Percentiles rank a stretch among this genome's conserved stretches.
phyloP scores from a whole-genome alignment of 23 tunicate species.

The Styela clava region DNA sequence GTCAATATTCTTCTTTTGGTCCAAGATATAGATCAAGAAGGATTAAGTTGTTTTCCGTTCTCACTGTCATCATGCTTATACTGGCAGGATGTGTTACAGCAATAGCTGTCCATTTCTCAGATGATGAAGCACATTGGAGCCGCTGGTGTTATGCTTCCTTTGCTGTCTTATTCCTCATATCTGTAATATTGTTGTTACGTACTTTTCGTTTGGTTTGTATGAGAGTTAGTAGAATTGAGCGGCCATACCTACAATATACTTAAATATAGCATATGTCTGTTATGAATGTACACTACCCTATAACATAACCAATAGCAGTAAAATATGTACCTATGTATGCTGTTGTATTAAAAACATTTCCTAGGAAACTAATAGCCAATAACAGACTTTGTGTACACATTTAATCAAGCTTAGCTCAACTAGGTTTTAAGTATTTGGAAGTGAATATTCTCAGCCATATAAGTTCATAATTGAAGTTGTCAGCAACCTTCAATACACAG shows the following conservation, averaged over 20 bases:
- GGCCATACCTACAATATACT: slow-evolving; percentile 26
- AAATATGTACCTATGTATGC: too few species aligned
- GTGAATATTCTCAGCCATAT: too few species aligned
- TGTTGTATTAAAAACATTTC: too few species aligned
- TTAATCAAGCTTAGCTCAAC: too few species aligned
- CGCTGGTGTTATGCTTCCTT: slow-evolving; percentile 25
- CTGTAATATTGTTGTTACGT: neutral
- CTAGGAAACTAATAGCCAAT: too few species aligned
- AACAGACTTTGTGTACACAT: too few species aligned
- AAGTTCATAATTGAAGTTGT: too few species aligned
- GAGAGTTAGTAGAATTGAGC: slow-evolving; percentile 36
- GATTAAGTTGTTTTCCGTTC: neutral
- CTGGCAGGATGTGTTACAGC: slow-evolving; percentile 23
- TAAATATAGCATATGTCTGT: too few species aligned
- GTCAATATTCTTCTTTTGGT: slow-evolving; percentile 29
- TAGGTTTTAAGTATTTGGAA: too few species aligned
- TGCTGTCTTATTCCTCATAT: neutral
- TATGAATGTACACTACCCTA: too few species aligned
- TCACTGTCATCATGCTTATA: neutral
- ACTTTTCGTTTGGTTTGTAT: slow-evolving; percentile 20
- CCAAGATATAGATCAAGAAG: slow-evolving; percentile 12
- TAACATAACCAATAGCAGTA: too few species aligned
- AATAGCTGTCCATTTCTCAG: neutral
- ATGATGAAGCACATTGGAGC: slow-evolving; percentile 1
- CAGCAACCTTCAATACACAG: too few species aligned